Percentiles rank a stretch among this genome's conserved stretches.
phyloP scores from a whole-genome alignment of 23 tunicate species.

The Clavelina lepadiformis region DNA sequence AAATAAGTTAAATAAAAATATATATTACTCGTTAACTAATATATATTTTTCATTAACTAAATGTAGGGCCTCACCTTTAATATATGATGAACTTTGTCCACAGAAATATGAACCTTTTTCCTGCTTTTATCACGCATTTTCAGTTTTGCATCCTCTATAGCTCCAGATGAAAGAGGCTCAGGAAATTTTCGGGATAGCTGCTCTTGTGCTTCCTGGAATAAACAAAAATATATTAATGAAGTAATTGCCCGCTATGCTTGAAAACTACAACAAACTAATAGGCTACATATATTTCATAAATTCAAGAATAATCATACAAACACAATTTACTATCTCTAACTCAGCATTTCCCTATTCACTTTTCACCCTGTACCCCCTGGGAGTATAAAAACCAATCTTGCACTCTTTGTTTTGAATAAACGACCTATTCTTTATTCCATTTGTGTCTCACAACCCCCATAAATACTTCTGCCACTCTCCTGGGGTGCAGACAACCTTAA shows the following conservation, averaged over 20 bases:
- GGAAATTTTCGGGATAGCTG: conserved; percentile 81
- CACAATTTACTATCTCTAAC: background rate
- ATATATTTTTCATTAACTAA: too few relatives aligned
- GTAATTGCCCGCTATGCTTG: background rate
- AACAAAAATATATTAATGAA: background rate
- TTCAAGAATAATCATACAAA: background rate
- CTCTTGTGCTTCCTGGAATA: conserved; percentile 78
- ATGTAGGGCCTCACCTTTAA: conserved; percentile 55
- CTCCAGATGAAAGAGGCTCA: conserved; percentile 67
- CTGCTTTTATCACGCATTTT: conserved; percentile 57
- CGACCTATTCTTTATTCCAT: too few relatives aligned
- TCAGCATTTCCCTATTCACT: conserved; percentile 10
- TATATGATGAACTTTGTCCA: conserved; percentile 88
- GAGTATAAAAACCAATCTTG: conserved; percentile 9
- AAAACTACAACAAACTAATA: background rate
- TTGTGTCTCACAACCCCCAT: background rate
- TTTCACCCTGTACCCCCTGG: conserved; percentile 13
- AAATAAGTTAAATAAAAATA: too few relatives aligned
- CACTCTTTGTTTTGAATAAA: conserved; percentile 13
- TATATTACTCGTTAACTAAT: too few relatives aligned
- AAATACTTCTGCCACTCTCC: background rate
- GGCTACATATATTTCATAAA: background rate
- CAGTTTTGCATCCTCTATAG: conserved; percentile 58
- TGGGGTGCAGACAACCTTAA: background rate
- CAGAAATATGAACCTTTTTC: conserved; percentile 61